Evolutionary conservation across 2,113 vertebrate genomes (phyloP).

Genomic region (Gallinago jamesoni): DNA sequence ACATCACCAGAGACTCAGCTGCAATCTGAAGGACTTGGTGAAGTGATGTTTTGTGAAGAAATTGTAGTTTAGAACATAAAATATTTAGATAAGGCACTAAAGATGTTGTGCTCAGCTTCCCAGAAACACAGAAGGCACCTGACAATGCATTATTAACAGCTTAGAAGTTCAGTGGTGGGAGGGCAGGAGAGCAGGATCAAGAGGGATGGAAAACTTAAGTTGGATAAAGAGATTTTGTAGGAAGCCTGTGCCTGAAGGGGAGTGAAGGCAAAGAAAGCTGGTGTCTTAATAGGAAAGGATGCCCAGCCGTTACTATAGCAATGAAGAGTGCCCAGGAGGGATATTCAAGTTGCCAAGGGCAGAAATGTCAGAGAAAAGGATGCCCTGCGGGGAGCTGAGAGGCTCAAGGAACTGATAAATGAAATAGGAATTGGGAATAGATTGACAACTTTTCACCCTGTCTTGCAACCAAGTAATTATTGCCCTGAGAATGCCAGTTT

Average conservation of each 20-base stretch:
- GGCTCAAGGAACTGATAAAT: neutral
- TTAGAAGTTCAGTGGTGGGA: neutral
- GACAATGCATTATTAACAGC: neutral
- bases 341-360: neutral
- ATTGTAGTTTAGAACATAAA: constrained; percentile 7
- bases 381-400: neutral
- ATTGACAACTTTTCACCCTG: neutral
- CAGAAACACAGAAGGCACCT: neutral
- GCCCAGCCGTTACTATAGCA: neutral
- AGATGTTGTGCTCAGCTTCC: neutral
- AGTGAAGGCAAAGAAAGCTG: neutral
- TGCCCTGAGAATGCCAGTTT: neutral
- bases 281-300: neutral
- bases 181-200: neutral
- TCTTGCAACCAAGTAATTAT: neutral
- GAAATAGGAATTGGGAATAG: neutral
- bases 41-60: constrained; percentile 6
- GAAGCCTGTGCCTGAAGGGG: neutral
- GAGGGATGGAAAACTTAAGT: neutral
- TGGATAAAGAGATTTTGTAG: neutral
- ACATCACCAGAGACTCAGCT: neutral
- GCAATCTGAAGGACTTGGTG: neutral
- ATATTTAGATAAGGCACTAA: constrained; percentile 45
- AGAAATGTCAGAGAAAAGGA: constrained; percentile 17
- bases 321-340: neutral